Evolutionary conservation across 2,797 vertebrate genomes (phyloP), one percentile per base, ranked within the genome.

Genomic region (Enteromius trimaculatus): DNA sequence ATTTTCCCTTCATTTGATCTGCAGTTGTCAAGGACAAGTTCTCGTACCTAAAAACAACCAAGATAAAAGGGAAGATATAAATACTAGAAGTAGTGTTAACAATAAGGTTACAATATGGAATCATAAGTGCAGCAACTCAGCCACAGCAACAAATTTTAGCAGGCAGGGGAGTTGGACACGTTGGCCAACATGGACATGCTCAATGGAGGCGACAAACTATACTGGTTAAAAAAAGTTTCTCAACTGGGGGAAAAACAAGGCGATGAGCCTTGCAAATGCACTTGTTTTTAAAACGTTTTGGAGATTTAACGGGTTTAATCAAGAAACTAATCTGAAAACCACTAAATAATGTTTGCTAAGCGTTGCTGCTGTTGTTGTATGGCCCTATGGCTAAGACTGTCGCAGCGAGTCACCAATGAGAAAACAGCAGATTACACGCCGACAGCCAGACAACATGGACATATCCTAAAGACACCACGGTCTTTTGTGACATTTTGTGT

Each of bases 1-100:
- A 97, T 96, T 94, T 97, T 96, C 86, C 96, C 96, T 91, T 96
- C 95, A 86, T 92, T 90, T 81, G 96, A 96, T 91, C 95, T 96
- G 93, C 97, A 97, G 90, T 97, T 97, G 91, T 98, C 97, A 69
- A 98, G 95, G 88, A 97, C 96, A 79, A 98, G 95, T 93, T 97
- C 97, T 93, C 93, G 94, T 92, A 97, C 96, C 97, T 98, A 79
- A 62, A 88, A 42, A 37, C 16, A 89, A 86, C 37, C 14, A 89
- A 86, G 44, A 78, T 23, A n/a, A 53, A 29, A 5, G 8, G 1
- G 34, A 70, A 4, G 37, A 16, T 55, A 1, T 14, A 23, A 74
- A 74, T 74, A 55, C 6, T 60, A 4, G 2, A 23, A 39, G 21
- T 5, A 23, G 37, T 2, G 0, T 10, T 37, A 17, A 39, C 11